These are phyloP conservation scores for Ametastegia equiseti DNA, from an alignment of 2,888 invertebrate species.

Conservation along the genomic window DNA sequence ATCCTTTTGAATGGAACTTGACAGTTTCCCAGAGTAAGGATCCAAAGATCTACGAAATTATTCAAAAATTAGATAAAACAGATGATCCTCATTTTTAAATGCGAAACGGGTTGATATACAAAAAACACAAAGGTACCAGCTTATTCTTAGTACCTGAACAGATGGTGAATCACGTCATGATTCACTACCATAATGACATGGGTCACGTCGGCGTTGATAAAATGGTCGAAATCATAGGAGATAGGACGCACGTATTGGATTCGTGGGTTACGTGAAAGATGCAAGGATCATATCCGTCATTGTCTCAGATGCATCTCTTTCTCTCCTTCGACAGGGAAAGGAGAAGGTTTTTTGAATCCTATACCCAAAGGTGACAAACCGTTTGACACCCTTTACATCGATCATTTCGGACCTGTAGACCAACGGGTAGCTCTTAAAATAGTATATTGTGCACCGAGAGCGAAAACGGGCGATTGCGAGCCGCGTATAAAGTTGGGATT, in stretches of 20 bases:
- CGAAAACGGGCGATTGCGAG: too few relatives aligned
- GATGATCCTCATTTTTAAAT: not conserved
- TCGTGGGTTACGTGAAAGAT: conserved; percentile 45
- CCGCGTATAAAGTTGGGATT: too few relatives aligned
- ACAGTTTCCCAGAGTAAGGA: not conserved
- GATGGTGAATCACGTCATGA: not conserved
- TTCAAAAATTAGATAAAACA: not conserved
- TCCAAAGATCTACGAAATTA: not conserved
- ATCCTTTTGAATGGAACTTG: conserved; percentile 14
- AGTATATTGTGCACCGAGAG: too few relatives aligned
- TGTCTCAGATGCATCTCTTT: conserved; percentile 61
- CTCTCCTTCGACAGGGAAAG: conserved; percentile 53
- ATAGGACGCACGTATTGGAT: not conserved
- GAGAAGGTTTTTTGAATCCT: conserved; percentile 57
- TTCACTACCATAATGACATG: conserved; percentile 4
- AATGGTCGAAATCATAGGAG: not conserved
- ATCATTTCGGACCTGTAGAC: conserved; percentile 62
- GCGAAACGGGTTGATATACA: not conserved
- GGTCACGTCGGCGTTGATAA: not conserved
- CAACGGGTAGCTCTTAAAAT: conserved; percentile 46
- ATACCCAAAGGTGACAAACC: conserved; percentile 61
- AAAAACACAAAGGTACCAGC: not conserved
- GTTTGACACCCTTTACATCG: conserved; percentile 58
- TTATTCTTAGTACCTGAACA: not conserved
- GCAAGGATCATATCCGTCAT: conserved; percentile 58